These are phyloP conservation scores for Drosophila navojoa DNA, from an alignment of 1,140 invertebrate genomes.

Conservation along the genomic window DNA sequence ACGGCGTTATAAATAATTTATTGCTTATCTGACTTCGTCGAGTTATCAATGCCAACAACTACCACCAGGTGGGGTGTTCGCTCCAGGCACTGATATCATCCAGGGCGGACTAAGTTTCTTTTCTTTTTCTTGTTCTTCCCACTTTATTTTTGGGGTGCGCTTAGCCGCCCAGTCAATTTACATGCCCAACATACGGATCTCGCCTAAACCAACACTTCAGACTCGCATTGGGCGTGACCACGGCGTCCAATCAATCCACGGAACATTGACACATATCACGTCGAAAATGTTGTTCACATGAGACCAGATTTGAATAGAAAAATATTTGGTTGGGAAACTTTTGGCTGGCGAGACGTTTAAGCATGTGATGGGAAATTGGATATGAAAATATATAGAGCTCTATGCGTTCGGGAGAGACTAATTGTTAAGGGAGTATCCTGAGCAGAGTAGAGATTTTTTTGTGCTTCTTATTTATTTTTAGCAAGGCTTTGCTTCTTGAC, in stretches of 20 bases:
- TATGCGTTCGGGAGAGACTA: not conserved
- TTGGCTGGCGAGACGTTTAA: not conserved
- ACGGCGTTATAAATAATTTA: conserved; percentile 66
- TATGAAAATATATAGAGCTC: not conserved
- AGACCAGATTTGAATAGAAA: not conserved
- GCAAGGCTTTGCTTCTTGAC: too few relatives aligned
- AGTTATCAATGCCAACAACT: conserved; percentile 49
- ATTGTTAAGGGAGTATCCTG: not conserved
- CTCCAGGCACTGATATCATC: conserved; percentile 41
- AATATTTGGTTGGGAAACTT: not conserved
- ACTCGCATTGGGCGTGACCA: conserved; percentile 24
- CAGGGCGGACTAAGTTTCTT: conserved; percentile 17
- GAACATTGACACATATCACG: conserved; percentile 39
- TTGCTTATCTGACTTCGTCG: conserved; percentile 62
- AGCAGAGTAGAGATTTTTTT: too few relatives aligned
- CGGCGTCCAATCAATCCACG: conserved; percentile 7
- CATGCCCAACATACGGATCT: conserved; percentile 27
- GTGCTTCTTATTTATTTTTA: too few relatives aligned
- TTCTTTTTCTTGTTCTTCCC: conserved; percentile 2
- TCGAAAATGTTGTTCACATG: conserved; percentile 5
- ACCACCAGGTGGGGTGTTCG: conserved; percentile 41
- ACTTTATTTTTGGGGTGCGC: conserved; percentile 28
- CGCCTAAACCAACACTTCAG: conserved; percentile 39
- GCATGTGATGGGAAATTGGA: not conserved
- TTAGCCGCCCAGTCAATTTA: conserved; percentile 38